A percentile compares a stretch with the other conserved stretches of the same genome.
Evolutionary conservation across 2,888 invertebrate genomes (phyloP).

Genomic region (Tipula vernalis): DNA sequence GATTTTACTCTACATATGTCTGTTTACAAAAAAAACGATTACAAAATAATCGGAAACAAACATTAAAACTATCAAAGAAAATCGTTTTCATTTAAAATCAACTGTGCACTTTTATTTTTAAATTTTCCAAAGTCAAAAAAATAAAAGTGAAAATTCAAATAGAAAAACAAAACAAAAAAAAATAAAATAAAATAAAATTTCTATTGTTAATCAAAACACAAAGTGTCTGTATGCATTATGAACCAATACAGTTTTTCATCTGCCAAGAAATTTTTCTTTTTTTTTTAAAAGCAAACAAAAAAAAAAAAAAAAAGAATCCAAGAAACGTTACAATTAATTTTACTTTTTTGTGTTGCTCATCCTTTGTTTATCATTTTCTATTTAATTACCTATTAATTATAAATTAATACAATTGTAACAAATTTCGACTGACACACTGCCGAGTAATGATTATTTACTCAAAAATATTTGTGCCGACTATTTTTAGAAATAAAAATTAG

Average conservation of each 20-base stretch:
- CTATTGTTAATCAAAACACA: background rate
- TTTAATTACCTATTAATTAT: background rate
- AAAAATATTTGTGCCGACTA: background rate
- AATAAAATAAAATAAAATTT: background rate
- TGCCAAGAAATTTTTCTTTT: background rate
- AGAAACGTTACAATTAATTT: background rate
- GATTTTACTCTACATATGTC: too few species aligned
- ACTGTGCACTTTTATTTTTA: background rate
- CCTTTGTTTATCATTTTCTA: background rate
- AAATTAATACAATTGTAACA: background rate
- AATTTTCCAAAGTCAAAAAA: background rate
- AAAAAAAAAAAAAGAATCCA: background rate
- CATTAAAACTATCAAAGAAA: too few species aligned
- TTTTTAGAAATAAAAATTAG: background rate
- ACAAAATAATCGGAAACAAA: too few species aligned
- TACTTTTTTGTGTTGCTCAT: background rate
- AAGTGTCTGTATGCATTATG: background rate
- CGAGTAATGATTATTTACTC: background rate
- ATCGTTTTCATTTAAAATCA: too few species aligned
- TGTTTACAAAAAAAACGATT: too few species aligned
- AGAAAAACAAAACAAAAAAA: background rate
- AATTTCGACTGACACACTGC: background rate
- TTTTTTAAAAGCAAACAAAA: too few species aligned
- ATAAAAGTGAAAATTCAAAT: background rate
- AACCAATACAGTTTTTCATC: background rate